Evolutionary conservation across 2,888 invertebrate species (phyloP).

Genomic region (Drosophila crucigera): DNA sequence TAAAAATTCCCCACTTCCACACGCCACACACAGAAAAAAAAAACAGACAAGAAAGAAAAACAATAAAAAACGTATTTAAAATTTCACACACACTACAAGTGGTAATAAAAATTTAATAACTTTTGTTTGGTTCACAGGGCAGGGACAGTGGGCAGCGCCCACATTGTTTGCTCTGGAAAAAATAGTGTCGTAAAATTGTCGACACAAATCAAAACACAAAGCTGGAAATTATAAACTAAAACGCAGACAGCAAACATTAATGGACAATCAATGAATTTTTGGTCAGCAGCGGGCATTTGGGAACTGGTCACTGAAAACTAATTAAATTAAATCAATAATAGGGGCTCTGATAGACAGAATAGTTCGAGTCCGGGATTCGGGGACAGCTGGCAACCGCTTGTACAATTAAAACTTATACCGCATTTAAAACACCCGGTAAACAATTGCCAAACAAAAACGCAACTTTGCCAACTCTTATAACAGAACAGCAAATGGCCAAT

Average conservation of each 20-base stretch:
- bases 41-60: conserved; percentile 31
- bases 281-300: conserved; percentile 34
- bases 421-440: conserved; percentile 18
- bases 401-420: conserved; percentile 53
- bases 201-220: conserved; percentile 60
- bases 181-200: conserved; percentile 47
- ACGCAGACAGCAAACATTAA: conserved; percentile 63
- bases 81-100: conserved; percentile 47
- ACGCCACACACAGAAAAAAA: conserved; percentile 1
- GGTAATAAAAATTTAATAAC: conserved; percentile 72
- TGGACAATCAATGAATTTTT: conserved; percentile 50
- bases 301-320: conserved; percentile 55
- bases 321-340: conserved; percentile 77
- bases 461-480: conserved; percentile 33
- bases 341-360: conserved; percentile 31
- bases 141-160: conserved; percentile 49
- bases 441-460: conserved; percentile 50
- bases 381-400: conserved; percentile 34
- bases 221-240: conserved; percentile 61
- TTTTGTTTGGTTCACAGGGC: conserved; percentile 57
- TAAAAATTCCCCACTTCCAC: conserved; percentile 1
- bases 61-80: conserved; percentile 50
- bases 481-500: conserved; percentile 33
- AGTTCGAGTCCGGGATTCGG: conserved; percentile 2
- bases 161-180: conserved; percentile 34